Evolutionary conservation across 2,797 vertebrate species (phyloP), one percentile per base, ranked within the genome.

Genomic region (Pelochelys cantorii): DNA sequence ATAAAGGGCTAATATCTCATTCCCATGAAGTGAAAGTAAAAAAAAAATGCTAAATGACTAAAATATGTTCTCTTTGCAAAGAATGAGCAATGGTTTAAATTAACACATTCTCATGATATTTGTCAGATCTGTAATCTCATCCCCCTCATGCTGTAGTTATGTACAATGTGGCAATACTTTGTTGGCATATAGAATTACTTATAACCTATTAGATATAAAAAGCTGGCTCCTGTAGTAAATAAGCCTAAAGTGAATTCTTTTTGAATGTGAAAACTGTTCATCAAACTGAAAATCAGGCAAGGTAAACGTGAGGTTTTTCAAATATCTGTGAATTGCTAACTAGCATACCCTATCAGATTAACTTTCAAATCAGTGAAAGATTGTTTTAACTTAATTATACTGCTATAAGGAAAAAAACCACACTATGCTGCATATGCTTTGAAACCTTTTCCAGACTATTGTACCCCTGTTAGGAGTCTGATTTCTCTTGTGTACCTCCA

Each of bases 331-430:
- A 88, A 83, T 29, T 87, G 11, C 42, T 84, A 88, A 81, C 6
- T 22, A 84, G 31, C 82, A 93, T 83, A 68, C 81, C 75, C 4
- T 84, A 56, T 17, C 37, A 65, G 23, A 7, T 75, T 23, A 23
- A 37, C 23, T 75, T 42, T 23, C 37, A 42, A 42, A 88, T 91
- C 80, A 93, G 83, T 79, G 78, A 91, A 95, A 93, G 34, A 93
- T 57, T 90, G 62, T 88, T 95, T 94, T 86, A 93, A 87, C 10
- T 91, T 42, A 87, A 81, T 95, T 95, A 94, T 81, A 85, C 15
- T 71, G 93, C 71, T 15, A 86, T 89, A 25, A 55, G 56, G 60
- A 84, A 88, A 23, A 86, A 15, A 48, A 9, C 7, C 42, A 48
- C 42, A 48, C 8, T 8, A 48, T 8, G 8, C 8, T 48, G 7